A percentile compares a stretch with the other conserved stretches of the same genome.
Conservation (phyloP, 2,888 invertebrate genomes). For the Oithona nana region DNA sequence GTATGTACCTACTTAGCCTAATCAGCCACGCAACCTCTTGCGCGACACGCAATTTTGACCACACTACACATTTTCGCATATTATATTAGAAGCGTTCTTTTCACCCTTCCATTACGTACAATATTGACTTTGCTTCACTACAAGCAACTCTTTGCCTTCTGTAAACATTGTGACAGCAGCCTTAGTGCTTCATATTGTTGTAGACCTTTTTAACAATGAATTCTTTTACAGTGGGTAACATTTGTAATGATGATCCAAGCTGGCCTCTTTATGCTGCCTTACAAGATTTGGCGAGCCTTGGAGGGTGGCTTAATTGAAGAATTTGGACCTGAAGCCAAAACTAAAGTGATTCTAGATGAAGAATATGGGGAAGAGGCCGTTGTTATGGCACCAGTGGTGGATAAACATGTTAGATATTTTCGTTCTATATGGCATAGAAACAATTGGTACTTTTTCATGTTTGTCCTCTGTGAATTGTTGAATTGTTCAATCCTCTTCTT, state of each 20-base stretch:
- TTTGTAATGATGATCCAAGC: conserved; percentile 14
- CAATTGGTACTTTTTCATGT: conserved; percentile 10
- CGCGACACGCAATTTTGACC: no score
- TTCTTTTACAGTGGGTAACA: background rate
- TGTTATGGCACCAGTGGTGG: conserved; percentile 12
- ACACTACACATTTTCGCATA: no score
- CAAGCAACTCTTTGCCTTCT: no score
- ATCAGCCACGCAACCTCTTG: no score
- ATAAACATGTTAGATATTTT: conserved; percentile 15
- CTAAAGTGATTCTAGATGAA: conserved; percentile 4
- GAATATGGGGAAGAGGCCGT: conserved; percentile 8
- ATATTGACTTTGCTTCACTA: no score
- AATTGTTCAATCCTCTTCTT: conserved; percentile 7
- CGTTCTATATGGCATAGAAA: conserved; percentile 10
- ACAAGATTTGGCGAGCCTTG: conserved; percentile 11
- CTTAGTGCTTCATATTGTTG: no score
- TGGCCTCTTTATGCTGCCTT: conserved; percentile 3
- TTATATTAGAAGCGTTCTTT: no score
- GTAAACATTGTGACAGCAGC: no score
- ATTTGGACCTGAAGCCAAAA: conserved; percentile 14
- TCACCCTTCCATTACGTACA: no score
- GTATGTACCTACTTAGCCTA: no score
- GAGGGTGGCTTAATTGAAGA: conserved; percentile 10
- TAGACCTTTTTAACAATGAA: background rate
- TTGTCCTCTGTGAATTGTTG: conserved; percentile 12